A percentile compares a stretch with the other conserved stretches of the same genome.
Conservation (phyloP, 2,888 invertebrate genomes). For the Zygothrica quintamaculata region DNA sequence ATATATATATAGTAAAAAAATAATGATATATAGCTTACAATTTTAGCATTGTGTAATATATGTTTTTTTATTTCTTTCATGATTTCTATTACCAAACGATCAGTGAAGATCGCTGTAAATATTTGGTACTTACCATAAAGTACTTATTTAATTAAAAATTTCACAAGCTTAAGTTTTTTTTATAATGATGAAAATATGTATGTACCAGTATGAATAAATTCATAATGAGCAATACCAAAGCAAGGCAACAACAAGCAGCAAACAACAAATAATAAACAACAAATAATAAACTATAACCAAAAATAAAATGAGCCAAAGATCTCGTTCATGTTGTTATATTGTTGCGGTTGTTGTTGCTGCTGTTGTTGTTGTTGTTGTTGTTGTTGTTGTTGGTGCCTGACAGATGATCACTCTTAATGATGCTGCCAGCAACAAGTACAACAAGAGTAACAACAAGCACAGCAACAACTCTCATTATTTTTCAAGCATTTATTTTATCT, state of each 20-base stretch:
- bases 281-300: slow-evolving; percentile 19
- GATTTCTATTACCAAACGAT: not conserved
- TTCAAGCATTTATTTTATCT: slow-evolving; percentile 66
- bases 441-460: slow-evolving; percentile 29
- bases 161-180: slow-evolving; percentile 45
- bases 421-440: slow-evolving; percentile 52
- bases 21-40: too few species aligned
- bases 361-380: slow-evolving; percentile 15
- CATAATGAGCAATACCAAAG: slow-evolving; percentile 47
- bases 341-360: not conserved
- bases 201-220: slow-evolving; percentile 16
- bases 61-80: too few species aligned
- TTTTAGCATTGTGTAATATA: too few species aligned
- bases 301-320: slow-evolving; percentile 56
- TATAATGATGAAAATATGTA: slow-evolving; percentile 24
- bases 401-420: slow-evolving; percentile 82
- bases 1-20: too few species aligned
- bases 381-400: slow-evolving; percentile 45
- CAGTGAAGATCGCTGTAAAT: slow-evolving; percentile 3
- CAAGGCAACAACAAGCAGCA: slow-evolving; percentile 7
- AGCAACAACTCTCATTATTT: slow-evolving; percentile 72
- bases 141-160: slow-evolving; percentile 61
- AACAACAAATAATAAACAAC: slow-evolving; percentile 16
- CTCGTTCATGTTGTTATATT: slow-evolving; percentile 61
- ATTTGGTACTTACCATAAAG: slow-evolving; percentile 16